phyloP scores from a whole-genome alignment of 2,888 invertebrate genomes.

The Eilema griseolum region DNA sequence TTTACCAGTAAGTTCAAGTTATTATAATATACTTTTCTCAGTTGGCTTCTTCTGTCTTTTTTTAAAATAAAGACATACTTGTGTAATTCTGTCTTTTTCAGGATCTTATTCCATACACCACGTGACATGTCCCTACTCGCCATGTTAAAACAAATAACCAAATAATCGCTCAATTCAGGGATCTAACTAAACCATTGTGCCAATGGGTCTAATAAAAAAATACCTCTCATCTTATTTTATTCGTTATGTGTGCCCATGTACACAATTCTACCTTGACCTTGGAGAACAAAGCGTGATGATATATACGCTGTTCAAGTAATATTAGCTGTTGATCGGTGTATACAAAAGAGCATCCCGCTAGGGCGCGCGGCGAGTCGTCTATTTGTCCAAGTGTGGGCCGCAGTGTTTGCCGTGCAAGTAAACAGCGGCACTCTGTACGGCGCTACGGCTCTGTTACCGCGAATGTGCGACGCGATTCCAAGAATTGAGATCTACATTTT shows the following conservation, averaged over 20 bases:
- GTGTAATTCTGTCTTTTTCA: too few species aligned
- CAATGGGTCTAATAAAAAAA: not conserved
- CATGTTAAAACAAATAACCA: not conserved
- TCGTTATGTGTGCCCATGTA: not conserved
- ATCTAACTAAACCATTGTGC: not conserved
- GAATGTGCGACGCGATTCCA: conserved; percentile 14
- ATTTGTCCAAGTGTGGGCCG: conserved; percentile 40
- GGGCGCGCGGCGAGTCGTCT: conserved; percentile 23
- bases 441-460: conserved; percentile 17
- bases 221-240: not conserved
- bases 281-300: not conserved
- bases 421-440: conserved; percentile 15
- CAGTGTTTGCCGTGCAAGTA: conserved; percentile 15
- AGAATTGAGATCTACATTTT: conserved; percentile 5
- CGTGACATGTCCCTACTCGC: not conserved
- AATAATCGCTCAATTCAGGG: not conserved
- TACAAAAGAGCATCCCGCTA: conserved; percentile 15
- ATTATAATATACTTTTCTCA: too few species aligned
- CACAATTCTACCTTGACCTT: not conserved
- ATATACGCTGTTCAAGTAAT: conserved; percentile 3
- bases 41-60: not conserved
- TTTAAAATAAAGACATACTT: too few species aligned
- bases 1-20: too few species aligned
- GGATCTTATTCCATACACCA: too few species aligned
- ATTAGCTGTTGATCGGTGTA: conserved; percentile 11